Conservation (phyloP, 2,113 vertebrate species). For the Etia nguti region DNA sequence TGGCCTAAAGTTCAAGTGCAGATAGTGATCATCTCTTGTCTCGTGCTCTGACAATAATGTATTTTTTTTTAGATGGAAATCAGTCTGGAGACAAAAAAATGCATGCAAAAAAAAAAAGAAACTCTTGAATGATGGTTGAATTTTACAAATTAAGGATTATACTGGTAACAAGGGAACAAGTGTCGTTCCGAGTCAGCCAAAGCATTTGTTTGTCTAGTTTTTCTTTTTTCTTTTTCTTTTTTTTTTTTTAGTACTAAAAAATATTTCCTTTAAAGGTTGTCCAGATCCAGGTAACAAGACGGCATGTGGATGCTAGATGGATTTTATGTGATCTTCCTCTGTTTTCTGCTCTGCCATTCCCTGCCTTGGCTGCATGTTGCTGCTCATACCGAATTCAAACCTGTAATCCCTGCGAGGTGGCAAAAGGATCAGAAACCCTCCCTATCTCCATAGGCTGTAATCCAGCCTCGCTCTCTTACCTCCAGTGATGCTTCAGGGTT, state of each 20-base stretch:
- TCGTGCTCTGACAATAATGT: not conserved
- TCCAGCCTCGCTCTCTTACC: slow-evolving; percentile 5
- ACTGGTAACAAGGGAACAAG: not conserved
- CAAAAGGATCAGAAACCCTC: slow-evolving; percentile 18
- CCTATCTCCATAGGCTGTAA: slow-evolving; percentile 19
- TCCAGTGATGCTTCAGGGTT: slow-evolving; percentile 8
- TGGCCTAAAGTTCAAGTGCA: slow-evolving; percentile 1
- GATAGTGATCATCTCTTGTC: not conserved
- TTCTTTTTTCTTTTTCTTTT: not conserved
- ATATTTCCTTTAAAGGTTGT: not conserved
- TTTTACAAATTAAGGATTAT: not conserved
- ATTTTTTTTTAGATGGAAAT: not conserved
- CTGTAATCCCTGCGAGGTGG: slow-evolving; percentile 50
- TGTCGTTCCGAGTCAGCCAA: not conserved
- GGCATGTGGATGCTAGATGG: not conserved
- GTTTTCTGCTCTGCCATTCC: not conserved
- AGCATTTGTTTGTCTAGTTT: not conserved
- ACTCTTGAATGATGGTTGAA: not conserved
- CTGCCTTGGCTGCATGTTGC: slow-evolving; percentile 7
- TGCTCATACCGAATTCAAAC: slow-evolving; percentile 36
- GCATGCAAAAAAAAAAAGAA: not conserved
- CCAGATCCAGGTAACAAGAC: not conserved
- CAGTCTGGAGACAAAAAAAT: not conserved
- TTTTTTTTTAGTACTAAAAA: not conserved
- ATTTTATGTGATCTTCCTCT: not conserved